Conservation (phyloP, 2,113 vertebrate species). For the Orthonyx spaldingii region DNA sequence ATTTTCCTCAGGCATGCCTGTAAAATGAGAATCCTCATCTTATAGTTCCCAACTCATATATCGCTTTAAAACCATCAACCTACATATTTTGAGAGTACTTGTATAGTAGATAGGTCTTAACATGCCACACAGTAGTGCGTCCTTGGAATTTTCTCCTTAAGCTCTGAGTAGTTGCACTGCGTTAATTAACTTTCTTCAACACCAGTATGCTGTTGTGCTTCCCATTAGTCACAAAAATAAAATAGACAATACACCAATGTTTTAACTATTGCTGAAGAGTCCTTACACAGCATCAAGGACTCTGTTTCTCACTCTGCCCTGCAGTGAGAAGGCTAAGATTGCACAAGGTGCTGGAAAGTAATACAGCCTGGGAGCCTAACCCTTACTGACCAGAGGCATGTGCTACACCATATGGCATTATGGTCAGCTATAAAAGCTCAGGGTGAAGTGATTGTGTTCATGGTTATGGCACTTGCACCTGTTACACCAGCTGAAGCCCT, state of each 20-base stretch:
- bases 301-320: background rate
- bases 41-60: background rate
- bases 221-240: background rate
- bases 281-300: background rate
- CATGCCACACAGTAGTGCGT: accelerated
- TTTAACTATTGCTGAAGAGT: background rate
- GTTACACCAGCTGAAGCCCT: background rate
- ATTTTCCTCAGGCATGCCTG: background rate
- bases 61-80: background rate
- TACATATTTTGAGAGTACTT: background rate
- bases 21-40: background rate
- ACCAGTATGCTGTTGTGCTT: background rate
- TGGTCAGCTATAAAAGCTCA: background rate
- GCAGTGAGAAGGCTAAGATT: background rate
- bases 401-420: background rate
- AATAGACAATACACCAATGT: background rate
- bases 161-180: background rate
- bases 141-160: background rate
- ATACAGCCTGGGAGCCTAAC: background rate
- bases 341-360: background rate
- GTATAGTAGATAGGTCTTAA: background rate
- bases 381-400: background rate
- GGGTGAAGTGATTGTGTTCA: background rate
- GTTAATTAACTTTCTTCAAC: background rate
- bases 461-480: background rate